Conservation (phyloP, 2,113 vertebrate genomes). For the Pangasianodon hypophthalmus region DNA sequence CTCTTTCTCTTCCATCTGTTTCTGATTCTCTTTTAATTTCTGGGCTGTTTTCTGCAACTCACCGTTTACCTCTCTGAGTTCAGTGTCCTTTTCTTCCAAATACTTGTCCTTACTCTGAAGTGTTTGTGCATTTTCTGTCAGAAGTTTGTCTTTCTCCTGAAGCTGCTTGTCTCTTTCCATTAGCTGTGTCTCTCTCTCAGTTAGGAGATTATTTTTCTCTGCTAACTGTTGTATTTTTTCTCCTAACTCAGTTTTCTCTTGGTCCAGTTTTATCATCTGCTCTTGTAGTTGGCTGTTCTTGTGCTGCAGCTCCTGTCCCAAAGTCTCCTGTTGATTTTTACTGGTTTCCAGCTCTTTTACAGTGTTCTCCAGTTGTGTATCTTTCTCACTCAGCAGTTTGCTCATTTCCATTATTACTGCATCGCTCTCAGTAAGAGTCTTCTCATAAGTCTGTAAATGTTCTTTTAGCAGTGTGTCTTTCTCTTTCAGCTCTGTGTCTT, state of each 20-base stretch:
- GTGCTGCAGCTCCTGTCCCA: constrained; percentile 7
- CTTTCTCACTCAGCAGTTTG: constrained; percentile 11
- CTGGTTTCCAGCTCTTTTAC: constrained; percentile 4
- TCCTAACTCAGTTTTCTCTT: no score
- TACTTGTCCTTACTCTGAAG: not conserved
- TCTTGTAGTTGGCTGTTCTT: not conserved
- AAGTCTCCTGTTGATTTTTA: not conserved
- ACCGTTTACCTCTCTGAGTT: not conserved
- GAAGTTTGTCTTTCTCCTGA: not conserved
- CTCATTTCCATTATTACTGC: not conserved
- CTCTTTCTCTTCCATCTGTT: not conserved
- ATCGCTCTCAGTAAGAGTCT: no score
- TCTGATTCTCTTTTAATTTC: no score
- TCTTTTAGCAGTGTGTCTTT: no score
- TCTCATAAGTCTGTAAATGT: no score
- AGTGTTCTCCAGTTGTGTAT: not conserved
- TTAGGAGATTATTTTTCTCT: no score
- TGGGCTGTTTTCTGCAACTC: not conserved
- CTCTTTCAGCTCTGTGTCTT: no score
- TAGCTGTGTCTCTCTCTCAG: no score
- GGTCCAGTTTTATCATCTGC: no score
- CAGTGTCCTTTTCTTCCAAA: not conserved
- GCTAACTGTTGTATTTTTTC: not conserved
- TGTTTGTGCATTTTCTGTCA: constrained; percentile 15
- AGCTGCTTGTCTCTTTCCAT: no score